Base-by-base conservation (phyloP, 2,113 vertebrate species). In the Pagrus major region DNA sequence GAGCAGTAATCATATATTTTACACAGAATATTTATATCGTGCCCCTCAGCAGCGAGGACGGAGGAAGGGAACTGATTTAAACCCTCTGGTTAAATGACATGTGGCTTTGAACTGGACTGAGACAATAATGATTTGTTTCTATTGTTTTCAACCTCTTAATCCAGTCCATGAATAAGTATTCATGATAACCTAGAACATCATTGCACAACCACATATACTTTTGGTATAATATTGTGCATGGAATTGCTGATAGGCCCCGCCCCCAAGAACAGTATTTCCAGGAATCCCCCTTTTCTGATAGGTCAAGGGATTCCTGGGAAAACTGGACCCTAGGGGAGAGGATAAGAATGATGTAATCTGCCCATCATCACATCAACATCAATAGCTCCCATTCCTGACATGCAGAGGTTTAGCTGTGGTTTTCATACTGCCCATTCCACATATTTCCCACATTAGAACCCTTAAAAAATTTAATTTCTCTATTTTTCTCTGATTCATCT, bases 241-340 rank as follows among this genome's bases (percentile, higher is more conserved):
- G 33, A 31, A 29, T 2, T 55, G 96, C 67, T 46, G 97, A 91
- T 25, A 79, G 93, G 93, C 98, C 97, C 80, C 96, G 91, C 96
- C 97, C 96, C 96, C 96, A 99, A 99, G 98, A 99, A 99, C 98
- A 99, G 98, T 99, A 99, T 99, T 99, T 99, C 98, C 98, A 99
- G 98, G 98, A 99, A 99, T 99, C 98, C 98, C 98, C 96, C 92
- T 95, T n/a, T 86, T 90, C 58, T 89, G 92, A 96, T 93, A 80
- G 91, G 92, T 95, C 91, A 97, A 99, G 98, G 98, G 98, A 99
- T 99, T 99, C 98, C 98, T 99, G 98, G 97, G 98, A 99, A 99
- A 99, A 99, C 98, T 99, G 98, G 98, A 99, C 98, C 98, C 96
- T 94, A 96, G 97, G 96, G 96, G 95, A 95, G 96, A 94, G 95